Evolutionary conservation across 1,140 invertebrate species (phyloP).

Genomic region (Cyrtorhinus lividipennis): DNA sequence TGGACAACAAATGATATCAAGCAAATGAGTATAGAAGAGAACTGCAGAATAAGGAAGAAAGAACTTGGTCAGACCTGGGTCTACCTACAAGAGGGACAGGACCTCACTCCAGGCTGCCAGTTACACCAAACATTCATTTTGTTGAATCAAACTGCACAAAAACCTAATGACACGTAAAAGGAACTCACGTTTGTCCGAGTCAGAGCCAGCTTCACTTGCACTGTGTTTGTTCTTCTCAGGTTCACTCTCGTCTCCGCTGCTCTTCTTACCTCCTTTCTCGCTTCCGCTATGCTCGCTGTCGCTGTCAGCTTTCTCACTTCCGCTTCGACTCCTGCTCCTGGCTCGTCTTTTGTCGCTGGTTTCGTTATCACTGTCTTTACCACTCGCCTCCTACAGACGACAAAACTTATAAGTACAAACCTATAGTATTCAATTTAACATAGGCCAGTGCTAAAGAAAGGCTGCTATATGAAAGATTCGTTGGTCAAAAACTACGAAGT

Average conservation of each 20-base stretch:
- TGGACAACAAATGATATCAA: no score
- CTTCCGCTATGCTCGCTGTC: neutral
- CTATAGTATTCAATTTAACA: no score
- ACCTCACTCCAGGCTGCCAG: neutral
- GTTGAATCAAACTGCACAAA: no score
- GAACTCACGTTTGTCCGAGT: neutral
- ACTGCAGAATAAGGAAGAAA: neutral
- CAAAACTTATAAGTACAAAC: no score
- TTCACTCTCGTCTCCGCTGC: neutral
- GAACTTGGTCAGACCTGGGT: neutral
- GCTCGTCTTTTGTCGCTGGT: neutral
- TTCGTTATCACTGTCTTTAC: slow-evolving; percentile 14
- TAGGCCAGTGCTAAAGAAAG: no score
- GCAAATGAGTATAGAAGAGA: neutral
- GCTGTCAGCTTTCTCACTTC: neutral
- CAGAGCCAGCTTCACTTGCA: neutral
- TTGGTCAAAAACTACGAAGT: no score
- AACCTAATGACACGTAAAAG: neutral
- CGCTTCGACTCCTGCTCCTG: neutral
- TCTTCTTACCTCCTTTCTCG: neutral
- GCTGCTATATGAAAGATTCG: no score
- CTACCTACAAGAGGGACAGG: neutral
- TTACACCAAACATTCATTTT: neutral
- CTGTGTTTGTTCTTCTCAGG: neutral
- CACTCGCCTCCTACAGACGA: neutral